Base-by-base conservation (phyloP, 2,888 invertebrate genomes). In the Creontiades dilutus region DNA sequence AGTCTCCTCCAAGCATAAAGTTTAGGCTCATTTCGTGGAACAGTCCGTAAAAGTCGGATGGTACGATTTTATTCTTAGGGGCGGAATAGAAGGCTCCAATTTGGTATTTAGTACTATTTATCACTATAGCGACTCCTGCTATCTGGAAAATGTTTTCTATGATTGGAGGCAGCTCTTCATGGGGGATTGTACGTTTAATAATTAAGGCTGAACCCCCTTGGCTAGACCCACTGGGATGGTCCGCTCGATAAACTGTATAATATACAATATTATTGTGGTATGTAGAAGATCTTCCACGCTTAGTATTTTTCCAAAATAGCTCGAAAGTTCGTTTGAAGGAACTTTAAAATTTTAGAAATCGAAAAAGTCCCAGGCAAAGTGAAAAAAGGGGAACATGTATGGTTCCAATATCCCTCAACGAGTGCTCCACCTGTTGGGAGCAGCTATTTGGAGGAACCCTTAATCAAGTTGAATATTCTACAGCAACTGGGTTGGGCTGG, bases 131-230 rank as follows among this genome's bases (percentile, higher is more conserved):
- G 19, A 68, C 13, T 23, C 68, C 23, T 23, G 68, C 61, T 19
- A 61, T n/a, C 13, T 68, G 68, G 0, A 13, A 5, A 13, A 12
- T 27, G 5, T 68, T 13, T 23, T 68, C 68, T 23, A 5, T 23
- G 0, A 68, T 68, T 23, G 68, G 68, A 68, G 13, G 68, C 11
- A 68, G 68, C 27, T 68, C 68, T 23, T 23, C 68, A 11, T 68
- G 68, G 14, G 52, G 14, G 11, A 52, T 52, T 2, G 14, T 13
- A 52, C 16, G 13, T 52, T 52, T 52, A 14, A 68, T 68, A 11
- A 68, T 19, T 68, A 68, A 23, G 7, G 68, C 68, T 23, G 68
- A 68, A 68, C 68, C 68, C 7, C 68, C 68, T 23, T 68, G 68
- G 19, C 68, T 19, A 13, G 68, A 52, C 16, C 52, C 52, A 2